These are phyloP conservation scores for Phrixothrix hirtus DNA, from an alignment of 2,888 invertebrate species.

Conservation along the genomic window DNA sequence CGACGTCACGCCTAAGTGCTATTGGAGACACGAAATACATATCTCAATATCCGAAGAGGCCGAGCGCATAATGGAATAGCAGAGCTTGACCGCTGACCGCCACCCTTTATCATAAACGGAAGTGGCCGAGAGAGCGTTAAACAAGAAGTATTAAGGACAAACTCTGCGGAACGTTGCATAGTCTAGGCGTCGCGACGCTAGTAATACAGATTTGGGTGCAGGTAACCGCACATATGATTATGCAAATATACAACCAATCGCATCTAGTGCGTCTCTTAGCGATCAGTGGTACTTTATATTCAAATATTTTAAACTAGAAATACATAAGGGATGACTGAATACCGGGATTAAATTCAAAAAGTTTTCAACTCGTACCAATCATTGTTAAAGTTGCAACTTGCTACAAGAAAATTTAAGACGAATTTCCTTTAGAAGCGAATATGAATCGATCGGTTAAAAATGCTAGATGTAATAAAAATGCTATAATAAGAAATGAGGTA, in stretches of 20 bases:
- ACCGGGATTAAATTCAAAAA: slow-evolving; percentile 45
- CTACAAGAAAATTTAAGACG: slow-evolving; percentile 25
- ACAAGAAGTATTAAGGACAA: slow-evolving; percentile 35
- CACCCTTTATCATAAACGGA: slow-evolving; percentile 40
- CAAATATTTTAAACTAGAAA: slow-evolving; percentile 47
- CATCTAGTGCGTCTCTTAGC: slow-evolving; percentile 19
- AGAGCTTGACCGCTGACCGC: slow-evolving; percentile 45
- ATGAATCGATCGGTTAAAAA: slow-evolving; percentile 38
- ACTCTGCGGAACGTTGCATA: slow-evolving; percentile 28
- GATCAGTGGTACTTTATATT: slow-evolving; percentile 46
- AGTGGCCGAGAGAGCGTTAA: slow-evolving; percentile 38
- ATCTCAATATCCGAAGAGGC: slow-evolving; percentile 35
- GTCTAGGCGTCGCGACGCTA: slow-evolving; percentile 54
- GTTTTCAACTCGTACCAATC: slow-evolving; percentile 49
- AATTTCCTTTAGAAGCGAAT: slow-evolving; percentile 11
- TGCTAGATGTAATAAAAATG: slow-evolving; percentile 44
- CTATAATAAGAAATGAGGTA: slow-evolving; percentile 47
- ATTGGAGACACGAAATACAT: slow-evolving; percentile 35
- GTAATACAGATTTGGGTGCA: slow-evolving; percentile 66
- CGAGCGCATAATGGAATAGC: slow-evolving; percentile 40
- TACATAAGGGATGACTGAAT: slow-evolving; percentile 34
- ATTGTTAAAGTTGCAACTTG: slow-evolving; percentile 49
- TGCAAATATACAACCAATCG: slow-evolving; percentile 42
- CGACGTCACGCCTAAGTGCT: slow-evolving; percentile 41
- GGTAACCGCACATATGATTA: slow-evolving; percentile 48